phyloP scores from a whole-genome alignment of 2,888 invertebrate genomes.

The Beris morrisii region DNA sequence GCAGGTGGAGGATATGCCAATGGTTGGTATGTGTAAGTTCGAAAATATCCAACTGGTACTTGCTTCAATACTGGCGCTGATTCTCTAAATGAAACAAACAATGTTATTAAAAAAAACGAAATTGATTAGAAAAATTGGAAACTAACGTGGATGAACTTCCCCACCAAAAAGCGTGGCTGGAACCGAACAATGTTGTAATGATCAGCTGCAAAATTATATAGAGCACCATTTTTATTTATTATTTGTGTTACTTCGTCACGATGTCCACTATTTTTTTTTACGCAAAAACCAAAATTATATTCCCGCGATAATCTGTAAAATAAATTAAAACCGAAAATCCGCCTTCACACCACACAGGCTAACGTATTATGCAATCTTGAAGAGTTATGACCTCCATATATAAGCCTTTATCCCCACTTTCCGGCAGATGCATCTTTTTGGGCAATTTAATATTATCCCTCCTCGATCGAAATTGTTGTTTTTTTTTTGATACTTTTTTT shows the following conservation, averaged over 20 bases:
- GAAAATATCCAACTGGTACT: conserved; percentile 41
- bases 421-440: not conserved
- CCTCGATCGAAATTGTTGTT: not conserved
- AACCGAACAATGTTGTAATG: conserved; percentile 29
- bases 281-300: too few species aligned
- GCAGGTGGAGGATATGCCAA: conserved; percentile 29
- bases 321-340: too few species aligned
- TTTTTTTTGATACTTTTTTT: not conserved
- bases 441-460: conserved; percentile 7
- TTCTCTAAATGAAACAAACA: conserved; percentile 25
- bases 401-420: conserved; percentile 26
- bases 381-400: conserved; percentile 16
- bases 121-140: not conserved
- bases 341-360: too few species aligned
- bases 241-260: not conserved
- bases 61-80: conserved; percentile 38
- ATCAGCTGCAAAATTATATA: conserved; percentile 29
- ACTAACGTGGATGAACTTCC: conserved; percentile 35
- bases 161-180: conserved; percentile 41
- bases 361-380: too few species aligned
- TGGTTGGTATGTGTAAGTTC: conserved; percentile 42
- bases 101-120: not conserved
- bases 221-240: not conserved
- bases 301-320: too few species aligned
- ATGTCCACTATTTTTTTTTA: too few species aligned